Conservation (phyloP, 2,113 vertebrate species). For the Epinephelus fuscoguttatus region DNA sequence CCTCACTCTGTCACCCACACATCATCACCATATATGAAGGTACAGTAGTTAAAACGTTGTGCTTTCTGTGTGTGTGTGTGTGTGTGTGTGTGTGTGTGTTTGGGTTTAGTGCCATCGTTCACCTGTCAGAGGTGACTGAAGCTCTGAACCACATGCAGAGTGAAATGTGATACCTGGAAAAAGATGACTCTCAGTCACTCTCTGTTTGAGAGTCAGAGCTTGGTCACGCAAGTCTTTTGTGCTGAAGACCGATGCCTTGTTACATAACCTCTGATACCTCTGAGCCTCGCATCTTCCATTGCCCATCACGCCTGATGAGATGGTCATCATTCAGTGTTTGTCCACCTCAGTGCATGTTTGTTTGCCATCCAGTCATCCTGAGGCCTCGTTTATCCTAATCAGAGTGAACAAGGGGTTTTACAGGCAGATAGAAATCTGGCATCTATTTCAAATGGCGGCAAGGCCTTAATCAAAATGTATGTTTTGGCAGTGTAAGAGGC, state of each 20-base stretch:
- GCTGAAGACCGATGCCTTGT: conserved; percentile 37
- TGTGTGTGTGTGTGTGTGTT: background rate
- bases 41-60: conserved; percentile 61
- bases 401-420: background rate
- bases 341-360: conserved; percentile 44
- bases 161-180: conserved; percentile 49
- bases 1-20: conserved; percentile 95
- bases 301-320: conserved; percentile 48
- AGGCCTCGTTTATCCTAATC: conserved; percentile 15
- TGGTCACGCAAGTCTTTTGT: conserved; percentile 78
- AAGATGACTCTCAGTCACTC: conserved; percentile 19
- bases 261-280: conserved; percentile 58
- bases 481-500: too few species aligned
- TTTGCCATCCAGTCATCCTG: conserved; percentile 10
- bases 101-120: background rate
- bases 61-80: too few species aligned
- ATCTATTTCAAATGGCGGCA: background rate
- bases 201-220: conserved; percentile 50
- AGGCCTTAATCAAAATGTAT: background rate
- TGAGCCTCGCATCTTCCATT: conserved; percentile 42
- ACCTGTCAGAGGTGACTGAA: background rate
- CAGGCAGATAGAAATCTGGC: background rate
- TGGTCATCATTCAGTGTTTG: conserved; percentile 25
- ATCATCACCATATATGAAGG: conserved; percentile 98
- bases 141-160: background rate